A percentile compares a stretch with the other conserved stretches of the same genome.
Evolutionary conservation across 2,113 vertebrate genomes (phyloP).

Genomic region (Saccopteryx leptura): DNA sequence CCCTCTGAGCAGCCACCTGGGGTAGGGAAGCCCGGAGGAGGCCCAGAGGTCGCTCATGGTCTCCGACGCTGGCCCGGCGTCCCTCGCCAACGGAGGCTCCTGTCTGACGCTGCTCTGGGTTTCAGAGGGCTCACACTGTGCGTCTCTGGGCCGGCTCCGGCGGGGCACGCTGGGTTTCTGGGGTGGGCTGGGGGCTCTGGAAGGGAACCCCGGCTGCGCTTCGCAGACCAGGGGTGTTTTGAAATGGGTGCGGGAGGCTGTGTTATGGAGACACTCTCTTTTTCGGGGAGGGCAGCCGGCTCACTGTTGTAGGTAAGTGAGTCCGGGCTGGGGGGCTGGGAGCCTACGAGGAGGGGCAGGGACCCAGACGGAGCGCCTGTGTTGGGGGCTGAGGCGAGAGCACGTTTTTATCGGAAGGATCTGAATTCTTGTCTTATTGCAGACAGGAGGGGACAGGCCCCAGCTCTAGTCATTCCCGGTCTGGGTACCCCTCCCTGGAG

Average conservation of each 20-base stretch:
- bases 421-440: neutral
- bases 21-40: neutral
- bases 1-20: neutral
- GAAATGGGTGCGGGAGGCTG: conserved; percentile 45
- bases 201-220: neutral
- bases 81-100: neutral
- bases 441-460: neutral
- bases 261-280: neutral
- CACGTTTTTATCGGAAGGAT: neutral
- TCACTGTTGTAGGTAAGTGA: conserved; percentile 78
- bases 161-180: accelerated
- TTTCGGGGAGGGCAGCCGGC: conserved; percentile 76
- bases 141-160: neutral
- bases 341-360: neutral
- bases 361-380: accelerated
- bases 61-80: accelerated
- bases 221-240: conserved; percentile 24
- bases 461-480: neutral
- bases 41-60: neutral
- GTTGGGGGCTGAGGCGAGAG: neutral
- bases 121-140: neutral
- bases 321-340: neutral
- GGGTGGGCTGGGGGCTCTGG: neutral
- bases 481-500: neutral
- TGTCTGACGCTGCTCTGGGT: neutral